phyloP scores from a whole-genome alignment of 2,888 invertebrate genomes.

The Iphiclides podalirius region DNA sequence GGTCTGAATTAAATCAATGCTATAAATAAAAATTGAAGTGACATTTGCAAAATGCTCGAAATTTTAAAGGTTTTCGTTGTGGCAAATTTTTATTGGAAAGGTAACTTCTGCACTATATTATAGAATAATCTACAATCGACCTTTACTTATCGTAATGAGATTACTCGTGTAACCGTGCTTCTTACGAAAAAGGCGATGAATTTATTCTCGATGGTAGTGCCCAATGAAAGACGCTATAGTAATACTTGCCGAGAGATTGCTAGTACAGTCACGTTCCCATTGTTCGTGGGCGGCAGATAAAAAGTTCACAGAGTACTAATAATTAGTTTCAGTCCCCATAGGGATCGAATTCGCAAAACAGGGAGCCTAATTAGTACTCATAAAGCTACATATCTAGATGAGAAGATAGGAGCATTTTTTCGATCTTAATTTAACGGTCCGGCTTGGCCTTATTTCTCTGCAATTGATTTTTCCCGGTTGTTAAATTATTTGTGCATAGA shows the following conservation, averaged over 20 bases:
- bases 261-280: slow-evolving; percentile 76
- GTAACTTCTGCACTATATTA: slow-evolving; percentile 25
- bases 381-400: slow-evolving; percentile 45
- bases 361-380: slow-evolving; percentile 71
- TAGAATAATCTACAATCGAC: slow-evolving; percentile 35
- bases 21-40: slow-evolving; percentile 37
- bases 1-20: slow-evolving; percentile 40
- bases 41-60: slow-evolving; percentile 41
- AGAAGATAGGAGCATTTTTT: slow-evolving; percentile 26
- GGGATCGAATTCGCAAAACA: slow-evolving; percentile 55
- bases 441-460: slow-evolving; percentile 51
- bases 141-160: slow-evolving; percentile 49
- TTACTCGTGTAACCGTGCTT: slow-evolving; percentile 29
- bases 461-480: slow-evolving; percentile 35
- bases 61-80: slow-evolving; percentile 44
- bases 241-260: slow-evolving; percentile 51
- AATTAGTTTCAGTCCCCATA: slow-evolving; percentile 64
- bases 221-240: slow-evolving; percentile 42
- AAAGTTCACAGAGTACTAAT: slow-evolving; percentile 69
- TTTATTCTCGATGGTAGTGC: slow-evolving; percentile 35
- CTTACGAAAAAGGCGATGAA: slow-evolving; percentile 32
- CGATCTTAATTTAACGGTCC: slow-evolving; percentile 55
- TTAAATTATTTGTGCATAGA: slow-evolving; percentile 23
- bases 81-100: slow-evolving; percentile 39
- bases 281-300: slow-evolving; percentile 69